Base-by-base conservation (phyloP, 2,888 invertebrate genomes). In the Mythimna ferrago region DNA sequence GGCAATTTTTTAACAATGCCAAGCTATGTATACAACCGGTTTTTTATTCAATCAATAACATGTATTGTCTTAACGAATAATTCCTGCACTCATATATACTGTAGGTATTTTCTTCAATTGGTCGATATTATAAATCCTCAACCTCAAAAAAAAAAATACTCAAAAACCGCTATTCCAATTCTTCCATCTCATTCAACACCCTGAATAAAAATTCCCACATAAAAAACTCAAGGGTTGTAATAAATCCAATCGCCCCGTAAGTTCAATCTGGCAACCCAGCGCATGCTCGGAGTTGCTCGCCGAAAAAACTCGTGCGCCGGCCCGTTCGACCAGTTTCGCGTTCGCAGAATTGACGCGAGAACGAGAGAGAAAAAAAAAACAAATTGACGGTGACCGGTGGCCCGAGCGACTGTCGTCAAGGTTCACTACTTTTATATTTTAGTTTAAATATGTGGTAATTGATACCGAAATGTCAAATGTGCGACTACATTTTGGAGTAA, bases 311-410 rank as follows among this genome's bases (percentile, higher is more conserved):
- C 86, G 87, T 86, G 89, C 90, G 86, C 90, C 87, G 84, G 86
- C 93, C 91, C 85, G 93, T 93, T 83, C 85, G 92, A 95, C 96
- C 95, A 89, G 96, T 95, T 95, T 91, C 88, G 86, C 90, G 90
- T 95, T 95, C 95, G 94, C 93, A 93, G 95, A 95, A 96, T 90
- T 82, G 84, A 84, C 85, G 78, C 83, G 79, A 76, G 82, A 86
- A 86, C 87, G 80, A 86, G 87, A 89, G 57, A 92, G 48, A 94
- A 95, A 85, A 83, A 26, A 93, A 80, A 93, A 92, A 91, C 90
- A 90, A 94, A 93, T 94, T 92, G 93, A 93, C 92, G 92, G 93
- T 92, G 93, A 89, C 89, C 86, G 88, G 86, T 82, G 86, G 84
- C 77, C 86, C 87, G 84, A 87, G 89, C 87, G 76, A 82, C 73